These are phyloP conservation scores for Sycophila texana DNA, from an alignment of 2,888 invertebrate genomes.

Conservation along the genomic window DNA sequence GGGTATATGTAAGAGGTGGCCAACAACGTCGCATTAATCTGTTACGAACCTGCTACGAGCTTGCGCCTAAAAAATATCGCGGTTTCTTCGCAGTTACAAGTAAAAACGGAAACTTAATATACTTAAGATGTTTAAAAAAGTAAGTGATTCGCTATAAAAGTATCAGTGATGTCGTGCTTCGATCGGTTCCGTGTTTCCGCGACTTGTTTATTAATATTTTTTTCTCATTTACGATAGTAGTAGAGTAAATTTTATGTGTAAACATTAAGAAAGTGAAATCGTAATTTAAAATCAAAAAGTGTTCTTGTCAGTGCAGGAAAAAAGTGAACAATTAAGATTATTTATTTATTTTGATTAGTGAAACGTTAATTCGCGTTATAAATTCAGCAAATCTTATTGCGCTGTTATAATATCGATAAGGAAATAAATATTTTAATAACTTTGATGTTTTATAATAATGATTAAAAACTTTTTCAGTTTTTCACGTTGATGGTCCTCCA, in stretches of 20 bases:
- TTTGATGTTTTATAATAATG: background rate
- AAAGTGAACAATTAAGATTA: background rate
- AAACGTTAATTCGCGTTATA: background rate
- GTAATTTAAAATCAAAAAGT: background rate
- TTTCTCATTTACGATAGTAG: background rate
- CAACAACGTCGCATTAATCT: background rate
- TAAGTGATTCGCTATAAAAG: background rate
- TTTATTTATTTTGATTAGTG: background rate
- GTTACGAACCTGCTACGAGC: background rate
- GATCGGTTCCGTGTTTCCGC: no score
- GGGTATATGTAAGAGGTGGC: slow-evolving; percentile 31
- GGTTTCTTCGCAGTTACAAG: background rate
- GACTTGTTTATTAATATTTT: background rate
- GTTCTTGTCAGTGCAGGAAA: background rate
- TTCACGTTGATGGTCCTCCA: slow-evolving; percentile 13
- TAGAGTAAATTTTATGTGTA: background rate
- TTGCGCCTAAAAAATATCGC: background rate
- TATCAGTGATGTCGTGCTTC: background rate
- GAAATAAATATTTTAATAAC: background rate
- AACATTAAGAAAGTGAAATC: background rate
- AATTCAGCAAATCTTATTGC: background rate
- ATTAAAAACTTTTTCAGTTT: slow-evolving; percentile 31
- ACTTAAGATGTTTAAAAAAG: slow-evolving; percentile 29
- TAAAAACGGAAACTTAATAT: slow-evolving; percentile 7
- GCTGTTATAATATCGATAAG: background rate